Percentiles rank a stretch among this genome's conserved stretches.
phyloP scores from a whole-genome alignment of 2,888 invertebrate species.

The Pristionchus japonicus region DNA sequence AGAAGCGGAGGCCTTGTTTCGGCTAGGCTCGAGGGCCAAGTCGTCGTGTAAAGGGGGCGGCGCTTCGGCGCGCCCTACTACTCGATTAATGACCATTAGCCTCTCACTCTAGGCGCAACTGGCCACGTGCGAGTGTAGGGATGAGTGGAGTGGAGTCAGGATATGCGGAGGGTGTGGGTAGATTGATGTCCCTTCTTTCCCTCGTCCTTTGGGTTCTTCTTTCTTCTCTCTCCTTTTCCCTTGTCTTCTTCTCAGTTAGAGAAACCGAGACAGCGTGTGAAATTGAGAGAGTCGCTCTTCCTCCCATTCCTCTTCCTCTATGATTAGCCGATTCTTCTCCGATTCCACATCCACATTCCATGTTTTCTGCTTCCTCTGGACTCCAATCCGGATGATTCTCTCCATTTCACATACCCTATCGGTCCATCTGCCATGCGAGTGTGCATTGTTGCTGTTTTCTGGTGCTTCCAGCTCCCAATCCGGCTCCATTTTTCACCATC shows the following conservation, averaged over 20 bases:
- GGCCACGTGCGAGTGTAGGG: slow-evolving; percentile 9
- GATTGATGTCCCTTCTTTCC: slow-evolving; percentile 17
- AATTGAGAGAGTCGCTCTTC: neutral
- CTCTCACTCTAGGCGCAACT: neutral
- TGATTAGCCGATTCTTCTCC: slow-evolving; percentile 20
- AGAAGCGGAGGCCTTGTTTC: neutral
- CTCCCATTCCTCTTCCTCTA: slow-evolving; percentile 10
- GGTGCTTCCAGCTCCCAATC: neutral
- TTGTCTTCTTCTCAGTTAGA: neutral
- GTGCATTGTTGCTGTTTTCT: neutral
- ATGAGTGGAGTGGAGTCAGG: neutral
- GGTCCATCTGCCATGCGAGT: neutral
- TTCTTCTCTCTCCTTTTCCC: neutral
- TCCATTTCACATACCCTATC: neutral
- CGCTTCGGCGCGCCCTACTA: neutral
- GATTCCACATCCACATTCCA: neutral
- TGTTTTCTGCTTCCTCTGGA: neutral
- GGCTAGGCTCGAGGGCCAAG: neutral
- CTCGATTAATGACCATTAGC: slow-evolving; percentile 12
- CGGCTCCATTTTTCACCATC: neutral
- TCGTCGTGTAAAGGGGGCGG: neutral
- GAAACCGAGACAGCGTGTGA: neutral
- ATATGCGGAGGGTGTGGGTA: neutral
- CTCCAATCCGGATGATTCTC: neutral
- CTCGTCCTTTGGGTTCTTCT: neutral